Base-by-base conservation (phyloP, 2,113 vertebrate genomes). In the Potamarius usumacintae region DNA sequence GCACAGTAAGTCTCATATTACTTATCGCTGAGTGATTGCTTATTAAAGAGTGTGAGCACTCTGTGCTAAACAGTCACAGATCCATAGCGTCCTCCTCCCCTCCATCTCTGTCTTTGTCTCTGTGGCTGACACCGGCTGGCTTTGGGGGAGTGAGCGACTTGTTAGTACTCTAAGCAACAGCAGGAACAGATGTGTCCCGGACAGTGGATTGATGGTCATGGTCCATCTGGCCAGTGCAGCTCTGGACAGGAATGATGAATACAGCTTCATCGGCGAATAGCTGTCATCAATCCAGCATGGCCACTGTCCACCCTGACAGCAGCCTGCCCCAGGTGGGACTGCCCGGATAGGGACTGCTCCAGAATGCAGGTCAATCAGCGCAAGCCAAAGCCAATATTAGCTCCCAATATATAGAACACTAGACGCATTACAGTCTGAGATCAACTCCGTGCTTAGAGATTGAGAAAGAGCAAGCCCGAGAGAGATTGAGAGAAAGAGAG, bases 231-330 rank as follows among this genome's bases (percentile, higher is more conserved):
- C 97, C 97, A 97, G 96, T 96, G 96, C 97, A 97, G 96, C 97
- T 97, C 96, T 96, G 96, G 97, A 98, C 98, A 99, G 97, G 97
- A 97, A 98, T 99, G 98, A 99, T 99, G 97, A 98, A 97, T 98
- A 99, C 97, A 97, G 97, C 98, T 99, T 99, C 97, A 99, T 99
- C 97, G 97, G 97, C 93, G 97, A 99, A 99, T 99, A 97, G 97
- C 97, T 98, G 97, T 97, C 98, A 99, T 99, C 98, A 99, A 99
- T 99, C 97, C 95, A 97, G 91, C 92, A 94, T 96, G 95, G 95
- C 94, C 95, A 97, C 96, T 94, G 96, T 96, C 96, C 93, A 95
- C 94, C 95, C 96, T 99, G 98, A 99, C 98, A 99, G 97, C 96
- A 94, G 94, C 96, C 96, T 95, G 96, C 96, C 95, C 96, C 93